Evolutionary conservation across 2,888 invertebrate species (phyloP).

Genomic region (Stenodema calcarata): DNA sequence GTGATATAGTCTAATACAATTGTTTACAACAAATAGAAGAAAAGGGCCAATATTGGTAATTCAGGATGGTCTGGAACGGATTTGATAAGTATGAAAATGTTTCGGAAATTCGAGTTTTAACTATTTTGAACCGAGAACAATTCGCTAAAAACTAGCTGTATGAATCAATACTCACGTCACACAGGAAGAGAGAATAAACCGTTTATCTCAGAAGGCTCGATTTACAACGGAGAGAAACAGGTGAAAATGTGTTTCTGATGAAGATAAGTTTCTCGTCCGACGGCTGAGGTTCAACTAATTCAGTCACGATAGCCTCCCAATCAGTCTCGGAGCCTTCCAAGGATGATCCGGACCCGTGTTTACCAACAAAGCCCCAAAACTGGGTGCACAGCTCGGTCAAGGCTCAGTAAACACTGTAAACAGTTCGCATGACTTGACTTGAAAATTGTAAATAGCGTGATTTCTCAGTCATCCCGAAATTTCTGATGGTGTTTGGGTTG

Average conservation of each 20-base stretch:
- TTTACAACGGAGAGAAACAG: not conserved
- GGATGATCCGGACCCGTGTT: not conserved
- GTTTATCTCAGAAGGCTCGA: not conserved
- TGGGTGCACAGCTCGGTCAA: not conserved
- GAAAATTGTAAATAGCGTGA: not conserved
- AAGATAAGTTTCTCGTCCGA: not conserved
- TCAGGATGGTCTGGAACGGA: too few species aligned
- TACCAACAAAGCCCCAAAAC: not conserved
- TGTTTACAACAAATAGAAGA: too few species aligned
- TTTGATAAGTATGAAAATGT: too few species aligned
- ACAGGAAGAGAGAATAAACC: not conserved
- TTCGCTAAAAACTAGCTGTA: too few species aligned
- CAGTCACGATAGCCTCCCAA: not conserved
- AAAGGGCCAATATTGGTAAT: too few species aligned
- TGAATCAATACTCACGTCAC: not conserved
- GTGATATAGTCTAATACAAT: too few species aligned
- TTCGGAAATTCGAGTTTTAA: too few species aligned
- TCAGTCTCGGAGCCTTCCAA: not conserved
- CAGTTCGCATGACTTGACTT: not conserved
- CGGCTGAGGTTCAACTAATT: not conserved
- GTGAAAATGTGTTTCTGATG: not conserved
- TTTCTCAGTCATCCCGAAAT: too few species aligned
- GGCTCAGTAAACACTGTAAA: not conserved
- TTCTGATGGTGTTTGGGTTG: too few species aligned
- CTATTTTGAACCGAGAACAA: too few species aligned